These are phyloP conservation scores for Hoplias malabaricus DNA, from an alignment of 2,113 vertebrate species.

Conservation along the genomic window DNA sequence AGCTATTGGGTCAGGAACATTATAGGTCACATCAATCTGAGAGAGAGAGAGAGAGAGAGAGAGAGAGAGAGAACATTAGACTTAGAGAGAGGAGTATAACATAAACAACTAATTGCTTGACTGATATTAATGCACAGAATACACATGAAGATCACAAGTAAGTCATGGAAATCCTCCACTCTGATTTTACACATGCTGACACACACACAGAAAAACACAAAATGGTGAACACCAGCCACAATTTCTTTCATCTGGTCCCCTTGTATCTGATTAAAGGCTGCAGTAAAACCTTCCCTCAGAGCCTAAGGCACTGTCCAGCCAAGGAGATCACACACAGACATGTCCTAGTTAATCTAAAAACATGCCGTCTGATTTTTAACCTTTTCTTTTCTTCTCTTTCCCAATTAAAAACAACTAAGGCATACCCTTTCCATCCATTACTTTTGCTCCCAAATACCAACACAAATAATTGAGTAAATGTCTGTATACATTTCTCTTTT, in stretches of 20 bases:
- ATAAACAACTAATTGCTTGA: neutral
- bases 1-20: constrained; percentile 85
- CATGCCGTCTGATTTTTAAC: neutral
- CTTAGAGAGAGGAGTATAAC: too few relatives aligned
- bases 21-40: constrained; percentile 90
- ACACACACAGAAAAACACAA: constrained; percentile 3
- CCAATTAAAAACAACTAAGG: neutral
- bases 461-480: neutral
- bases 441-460: neutral
- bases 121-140: neutral
- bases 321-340: neutral
- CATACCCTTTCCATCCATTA: neutral
- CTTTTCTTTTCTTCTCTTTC: neutral
- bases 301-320: constrained; percentile 54
- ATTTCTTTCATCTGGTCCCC: constrained; percentile 53
- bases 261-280: constrained; percentile 60
- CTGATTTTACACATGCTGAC: neutral
- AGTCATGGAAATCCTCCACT: neutral
- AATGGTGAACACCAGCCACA: neutral
- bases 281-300: constrained; percentile 58
- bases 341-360: neutral
- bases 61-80: neutral
- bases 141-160: neutral
- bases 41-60: neutral
- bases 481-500: neutral